phyloP scores from a whole-genome alignment of 2,113 vertebrate species.

The Tachysurus vachellii region DNA sequence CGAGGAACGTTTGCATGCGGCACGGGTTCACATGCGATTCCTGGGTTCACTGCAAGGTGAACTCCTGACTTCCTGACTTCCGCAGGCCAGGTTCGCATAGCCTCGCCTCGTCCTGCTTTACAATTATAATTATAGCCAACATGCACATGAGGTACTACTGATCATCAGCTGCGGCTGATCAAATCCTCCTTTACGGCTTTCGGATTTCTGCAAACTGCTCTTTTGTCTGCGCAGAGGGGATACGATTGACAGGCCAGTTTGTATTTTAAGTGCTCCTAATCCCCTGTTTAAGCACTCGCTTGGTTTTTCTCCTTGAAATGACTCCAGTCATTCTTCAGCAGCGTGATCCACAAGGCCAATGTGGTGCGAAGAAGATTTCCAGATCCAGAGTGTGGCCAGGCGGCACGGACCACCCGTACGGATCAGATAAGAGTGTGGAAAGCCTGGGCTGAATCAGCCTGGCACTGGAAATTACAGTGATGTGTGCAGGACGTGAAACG shows the following conservation, averaged over 20 bases:
- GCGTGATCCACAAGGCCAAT: conserved; percentile 47
- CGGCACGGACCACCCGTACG: conserved; percentile 69
- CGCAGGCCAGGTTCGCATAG: conserved; percentile 46
- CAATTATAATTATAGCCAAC: conserved; percentile 48
- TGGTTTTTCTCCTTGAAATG: conserved; percentile 43
- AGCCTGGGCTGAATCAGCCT: conserved; percentile 72
- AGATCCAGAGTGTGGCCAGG: conserved; percentile 55
- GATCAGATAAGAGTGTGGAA: conserved; percentile 71
- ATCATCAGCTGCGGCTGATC: conserved; percentile 14
- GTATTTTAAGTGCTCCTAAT: conserved; percentile 52
- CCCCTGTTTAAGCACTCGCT: conserved; percentile 52
- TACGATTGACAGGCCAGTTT: conserved; percentile 31
- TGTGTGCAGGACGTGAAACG: conserved; percentile 50
- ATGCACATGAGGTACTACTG: conserved; percentile 46
- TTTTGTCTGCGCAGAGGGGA: conserved; percentile 3
- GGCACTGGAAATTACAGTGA: conserved; percentile 70
- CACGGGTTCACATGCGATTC: conserved; percentile 52
- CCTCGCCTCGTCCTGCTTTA: conserved; percentile 33
- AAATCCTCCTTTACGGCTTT: conserved; percentile 25
- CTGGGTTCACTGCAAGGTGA: conserved; percentile 65
- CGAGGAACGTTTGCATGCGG: conserved; percentile 48
- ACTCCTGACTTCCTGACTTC: conserved; percentile 58
- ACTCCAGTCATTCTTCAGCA: conserved; percentile 55
- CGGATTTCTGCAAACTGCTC: conserved; percentile 3
- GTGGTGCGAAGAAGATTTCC: conserved; percentile 59